Evolutionary conservation across 2,113 vertebrate genomes (phyloP).

Genomic region (Acrocephalus kingi): DNA sequence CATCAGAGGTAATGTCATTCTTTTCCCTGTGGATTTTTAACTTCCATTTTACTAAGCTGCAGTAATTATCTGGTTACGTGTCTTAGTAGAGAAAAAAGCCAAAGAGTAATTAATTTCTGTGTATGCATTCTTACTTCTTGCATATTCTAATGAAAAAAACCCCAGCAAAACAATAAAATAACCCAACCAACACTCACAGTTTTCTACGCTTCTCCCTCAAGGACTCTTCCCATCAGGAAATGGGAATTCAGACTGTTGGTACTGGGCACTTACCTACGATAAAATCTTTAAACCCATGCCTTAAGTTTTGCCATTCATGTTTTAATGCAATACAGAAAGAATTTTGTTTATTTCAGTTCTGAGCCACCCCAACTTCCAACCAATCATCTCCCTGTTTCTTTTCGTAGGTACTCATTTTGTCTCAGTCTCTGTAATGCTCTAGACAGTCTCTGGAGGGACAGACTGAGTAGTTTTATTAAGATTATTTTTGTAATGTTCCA

Average conservation of each 20-base stretch:
- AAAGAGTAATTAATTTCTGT: neutral
- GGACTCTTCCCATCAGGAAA: neutral
- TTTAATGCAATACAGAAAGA: neutral
- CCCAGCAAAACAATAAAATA: neutral
- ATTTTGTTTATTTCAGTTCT: neutral
- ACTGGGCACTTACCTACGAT: neutral
- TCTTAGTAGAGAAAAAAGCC: neutral
- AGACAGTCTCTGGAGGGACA: neutral
- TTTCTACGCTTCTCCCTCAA: neutral
- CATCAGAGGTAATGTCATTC: conserved; percentile 81
- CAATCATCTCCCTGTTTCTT: neutral
- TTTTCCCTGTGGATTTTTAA: neutral
- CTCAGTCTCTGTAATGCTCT: neutral
- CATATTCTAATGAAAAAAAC: neutral
- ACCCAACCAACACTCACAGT: neutral
- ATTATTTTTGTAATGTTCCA: neutral
- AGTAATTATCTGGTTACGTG: neutral
- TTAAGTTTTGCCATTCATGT: neutral
- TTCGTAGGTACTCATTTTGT: neutral
- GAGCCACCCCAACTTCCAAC: neutral
- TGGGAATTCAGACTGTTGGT: neutral
- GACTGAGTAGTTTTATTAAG: neutral
- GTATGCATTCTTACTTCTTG: neutral
- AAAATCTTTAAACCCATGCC: neutral
- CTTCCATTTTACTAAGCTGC: neutral